phyloP scores from a whole-genome alignment of 1,140 invertebrate species.

The Paralvinella palmiformis region DNA sequence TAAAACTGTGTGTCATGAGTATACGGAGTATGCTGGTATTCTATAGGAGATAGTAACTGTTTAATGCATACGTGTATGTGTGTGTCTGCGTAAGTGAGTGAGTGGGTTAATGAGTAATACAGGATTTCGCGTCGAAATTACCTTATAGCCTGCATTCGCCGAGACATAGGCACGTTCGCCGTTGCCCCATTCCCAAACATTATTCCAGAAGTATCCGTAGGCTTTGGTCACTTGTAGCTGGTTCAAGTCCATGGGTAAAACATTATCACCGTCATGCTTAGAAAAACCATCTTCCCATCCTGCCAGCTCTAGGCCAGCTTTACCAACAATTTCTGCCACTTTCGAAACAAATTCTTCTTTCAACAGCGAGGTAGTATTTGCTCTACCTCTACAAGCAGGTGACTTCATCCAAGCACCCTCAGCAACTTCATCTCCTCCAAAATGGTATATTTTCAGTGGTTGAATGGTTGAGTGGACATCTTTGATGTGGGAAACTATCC shows the following conservation, averaged over 20 bases:
- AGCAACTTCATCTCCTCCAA: constrained; percentile 40
- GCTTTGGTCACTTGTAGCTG: no score
- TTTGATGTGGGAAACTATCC: constrained; percentile 24
- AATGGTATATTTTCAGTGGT: constrained; percentile 35
- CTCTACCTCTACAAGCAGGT: constrained; percentile 20
- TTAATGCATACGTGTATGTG: no score
- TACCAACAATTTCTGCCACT: constrained; percentile 21
- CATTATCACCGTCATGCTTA: constrained; percentile 17
- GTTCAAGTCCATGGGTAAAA: no score
- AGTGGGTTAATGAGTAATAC: background rate
- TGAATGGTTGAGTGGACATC: constrained; percentile 23
- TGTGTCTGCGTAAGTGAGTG: no score
- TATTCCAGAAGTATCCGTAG: constrained; percentile 39
- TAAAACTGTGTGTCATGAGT: background rate
- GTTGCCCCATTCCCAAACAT: constrained; percentile 36
- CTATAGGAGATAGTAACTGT: background rate
- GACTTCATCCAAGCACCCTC: constrained; percentile 34
- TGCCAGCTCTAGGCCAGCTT: constrained; percentile 22
- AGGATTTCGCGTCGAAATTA: constrained; percentile 11
- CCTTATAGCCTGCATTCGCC: constrained; percentile 43
- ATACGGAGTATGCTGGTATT: background rate
- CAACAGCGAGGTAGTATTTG: background rate
- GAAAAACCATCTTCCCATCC: constrained; percentile 44
- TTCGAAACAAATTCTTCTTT: constrained; percentile 26
- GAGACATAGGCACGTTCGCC: constrained; percentile 31